A percentile compares a stretch with the other conserved stretches of the same genome.
Evolutionary conservation across 2,888 invertebrate species (phyloP).

Genomic region (Synergus laeviventris): DNA sequence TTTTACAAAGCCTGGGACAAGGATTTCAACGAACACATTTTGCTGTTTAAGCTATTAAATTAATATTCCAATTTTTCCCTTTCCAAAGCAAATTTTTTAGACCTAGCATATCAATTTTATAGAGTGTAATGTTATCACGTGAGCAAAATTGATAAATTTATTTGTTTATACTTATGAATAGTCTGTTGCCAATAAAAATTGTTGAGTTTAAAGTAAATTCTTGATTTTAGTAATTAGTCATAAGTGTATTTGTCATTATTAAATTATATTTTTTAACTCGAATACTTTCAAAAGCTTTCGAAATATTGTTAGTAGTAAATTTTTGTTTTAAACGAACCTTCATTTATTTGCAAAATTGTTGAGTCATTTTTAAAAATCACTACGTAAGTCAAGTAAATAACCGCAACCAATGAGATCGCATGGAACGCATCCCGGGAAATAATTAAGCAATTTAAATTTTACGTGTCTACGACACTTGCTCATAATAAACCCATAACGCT

Average conservation of each 20-base stretch:
- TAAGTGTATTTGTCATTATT: too few species aligned
- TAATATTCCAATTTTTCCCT: neutral
- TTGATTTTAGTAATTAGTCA: neutral
- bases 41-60: conserved; percentile 71
- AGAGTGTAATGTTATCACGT: neutral
- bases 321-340: too few species aligned
- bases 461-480: neutral
- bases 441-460: neutral
- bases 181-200: neutral
- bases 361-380: neutral
- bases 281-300: too few species aligned
- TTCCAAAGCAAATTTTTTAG: neutral
- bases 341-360: neutral
- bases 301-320: too few species aligned
- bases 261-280: too few species aligned
- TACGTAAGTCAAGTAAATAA: neutral
- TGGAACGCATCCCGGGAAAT: neutral
- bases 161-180: neutral
- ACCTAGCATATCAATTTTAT: neutral
- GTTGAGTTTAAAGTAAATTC: neutral
- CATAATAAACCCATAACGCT: neutral
- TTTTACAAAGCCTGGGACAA: conserved; percentile 78
- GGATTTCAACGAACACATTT: conserved; percentile 78
- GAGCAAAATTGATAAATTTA: neutral
- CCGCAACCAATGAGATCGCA: neutral